phyloP scores from a whole-genome alignment of 2,797 vertebrate species.

The Perodicticus potto region DNA sequence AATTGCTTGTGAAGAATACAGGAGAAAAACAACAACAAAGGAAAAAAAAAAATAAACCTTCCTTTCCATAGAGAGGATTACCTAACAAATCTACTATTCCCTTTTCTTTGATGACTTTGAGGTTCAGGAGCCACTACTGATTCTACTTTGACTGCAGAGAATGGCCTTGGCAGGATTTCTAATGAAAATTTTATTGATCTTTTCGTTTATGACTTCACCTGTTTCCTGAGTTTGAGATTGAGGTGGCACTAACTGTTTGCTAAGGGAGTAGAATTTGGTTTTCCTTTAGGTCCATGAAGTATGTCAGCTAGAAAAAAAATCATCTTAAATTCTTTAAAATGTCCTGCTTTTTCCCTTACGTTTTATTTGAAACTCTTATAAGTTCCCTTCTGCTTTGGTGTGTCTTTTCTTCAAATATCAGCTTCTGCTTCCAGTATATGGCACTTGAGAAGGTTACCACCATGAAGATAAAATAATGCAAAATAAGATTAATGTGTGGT shows the following conservation, averaged over 20 bases:
- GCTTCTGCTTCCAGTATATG: constrained; percentile 8
- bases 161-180: constrained; percentile 64
- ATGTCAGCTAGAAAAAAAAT: constrained; percentile 48
- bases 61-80: background rate
- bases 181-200: constrained; percentile 52
- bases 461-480: constrained; percentile 33
- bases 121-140: background rate
- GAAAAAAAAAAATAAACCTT: background rate
- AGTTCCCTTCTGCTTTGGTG: background rate
- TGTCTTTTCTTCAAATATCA: background rate
- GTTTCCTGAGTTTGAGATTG: constrained; percentile 63
- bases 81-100: background rate
- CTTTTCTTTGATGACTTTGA: constrained; percentile 22
- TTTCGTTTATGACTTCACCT: constrained; percentile 33
- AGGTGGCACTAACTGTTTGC: constrained; percentile 4
- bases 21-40: no score
- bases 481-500: constrained; percentile 23
- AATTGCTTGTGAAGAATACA: background rate
- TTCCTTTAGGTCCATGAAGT: constrained; percentile 50
- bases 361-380: constrained; percentile 47
- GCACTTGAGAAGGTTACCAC: background rate
- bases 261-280: background rate
- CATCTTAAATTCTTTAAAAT: constrained; percentile 43
- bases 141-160: constrained; percentile 18
- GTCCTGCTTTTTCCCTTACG: background rate